Conservation (phyloP, 2,797 vertebrate species). For the Tokudaia tokunoshimensis region DNA sequence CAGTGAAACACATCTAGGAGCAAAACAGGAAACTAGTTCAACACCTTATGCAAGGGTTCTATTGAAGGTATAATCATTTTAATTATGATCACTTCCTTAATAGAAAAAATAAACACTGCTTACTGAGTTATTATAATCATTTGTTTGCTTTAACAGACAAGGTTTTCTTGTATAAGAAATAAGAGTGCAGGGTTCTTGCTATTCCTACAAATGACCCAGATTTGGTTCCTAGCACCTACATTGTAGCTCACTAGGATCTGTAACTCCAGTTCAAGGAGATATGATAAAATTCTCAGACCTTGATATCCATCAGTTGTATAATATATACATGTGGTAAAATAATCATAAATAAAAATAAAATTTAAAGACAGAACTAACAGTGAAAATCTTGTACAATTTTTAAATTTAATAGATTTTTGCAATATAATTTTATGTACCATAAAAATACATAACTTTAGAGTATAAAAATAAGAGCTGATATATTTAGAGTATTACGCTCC, state of each 20-base stretch:
- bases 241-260: neutral
- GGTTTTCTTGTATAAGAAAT: neutral
- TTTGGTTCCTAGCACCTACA: neutral
- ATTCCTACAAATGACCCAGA: neutral
- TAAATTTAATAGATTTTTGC: slow-evolving; percentile 20
- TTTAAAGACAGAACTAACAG: neutral
- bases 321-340: neutral
- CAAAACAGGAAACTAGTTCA: slow-evolving; percentile 63
- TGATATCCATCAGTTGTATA: too few relatives aligned
- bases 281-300: neutral
- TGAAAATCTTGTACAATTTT: slow-evolving; percentile 17
- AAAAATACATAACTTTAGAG: slow-evolving; percentile 44
- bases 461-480: neutral
- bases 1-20: slow-evolving; percentile 40
- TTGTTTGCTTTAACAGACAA: slow-evolving; percentile 35
- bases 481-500: too few relatives aligned
- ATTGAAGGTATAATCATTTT: slow-evolving; percentile 61
- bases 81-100: slow-evolving; percentile 64
- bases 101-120: slow-evolving; percentile 65
- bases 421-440: slow-evolving; percentile 33
- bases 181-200: neutral
- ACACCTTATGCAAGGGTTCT: slow-evolving; percentile 49
- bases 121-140: slow-evolving; percentile 32
- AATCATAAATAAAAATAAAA: neutral
- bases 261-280: neutral